Evolutionary conservation across 2,113 vertebrate species (phyloP), one percentile per base, ranked within the genome.

Genomic region (Sylvia atricapilla): DNA sequence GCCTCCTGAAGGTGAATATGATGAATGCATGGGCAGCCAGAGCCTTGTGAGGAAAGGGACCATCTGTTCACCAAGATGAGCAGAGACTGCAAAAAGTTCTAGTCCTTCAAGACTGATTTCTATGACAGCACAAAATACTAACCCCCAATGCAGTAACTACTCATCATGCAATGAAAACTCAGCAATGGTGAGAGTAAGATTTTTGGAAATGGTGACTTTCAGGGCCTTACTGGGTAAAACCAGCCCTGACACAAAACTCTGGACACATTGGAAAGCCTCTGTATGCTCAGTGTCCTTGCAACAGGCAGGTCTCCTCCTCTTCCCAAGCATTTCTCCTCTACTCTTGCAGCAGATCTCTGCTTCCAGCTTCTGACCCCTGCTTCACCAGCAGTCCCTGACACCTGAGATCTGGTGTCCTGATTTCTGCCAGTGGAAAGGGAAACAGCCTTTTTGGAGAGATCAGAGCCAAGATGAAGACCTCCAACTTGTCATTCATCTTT

Each of bases 281-380:
- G 2, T 1, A n/a, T 1, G 3, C 30, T 59, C 58, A 27, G 12
- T 10, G 43, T 3, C 35, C 25, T 50, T 3, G 7, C 0, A 12
- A n/a, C 6, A 15, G 12, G 7, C 30, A 53, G 30, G 7, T 24
- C 2, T 49, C 69, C 56, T 41, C 16, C 30, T 73, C 62, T 79
- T 60, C 33, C 43, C 55, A 62, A 53, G 10, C n/a, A 27, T 39
- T 20, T 87, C 56, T 68, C 28, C 22, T 22, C 31, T 37, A 3
- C 14, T 28, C 37, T 53, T 44, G 66, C 8, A 50, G 21, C 0
- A 46, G n/a, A 35, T 4, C 47, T 50, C 47, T 33, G 7, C 46
- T 55, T 55, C 47, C 41, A 86, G 70, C 21, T 5, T 67, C 67
- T 59, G 52, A 39, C 2, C 19, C 60, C 49, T 19, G 27, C 49